Base-by-base conservation (phyloP, 2,113 vertebrate species). In the Raja brachyura region DNA sequence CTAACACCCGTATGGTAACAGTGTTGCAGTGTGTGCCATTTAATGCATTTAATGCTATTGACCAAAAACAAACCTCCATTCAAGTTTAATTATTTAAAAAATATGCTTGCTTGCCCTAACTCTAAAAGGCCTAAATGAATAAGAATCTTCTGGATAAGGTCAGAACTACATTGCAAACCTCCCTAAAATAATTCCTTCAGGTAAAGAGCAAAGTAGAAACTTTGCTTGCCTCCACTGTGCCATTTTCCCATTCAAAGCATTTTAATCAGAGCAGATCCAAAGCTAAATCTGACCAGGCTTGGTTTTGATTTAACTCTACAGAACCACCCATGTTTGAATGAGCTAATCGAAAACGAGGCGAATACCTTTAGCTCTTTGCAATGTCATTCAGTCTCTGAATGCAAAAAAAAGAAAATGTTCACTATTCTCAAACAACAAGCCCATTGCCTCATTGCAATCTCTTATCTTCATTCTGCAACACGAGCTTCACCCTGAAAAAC, bases 311-410 rank as follows among this genome's bases (percentile, higher is more conserved):
- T 86, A 86, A 61, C 6, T 61, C 28, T 59, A 61, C 28, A 14
- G 81, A 86, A 61, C 81, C 56, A 86, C 81, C 56, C 81, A 85
- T n/a, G 59, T 63, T 86, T 86, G 28, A 85, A 86, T 61, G 5
- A 86, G 13, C 83, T 86, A 11, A 13, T n/a, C 4, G 18, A 88
- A 63, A 88, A 81, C 31, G 10, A 31, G 7, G 31, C 61, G 31
- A 88, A 88, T n/a, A 61, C 25, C 61, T 61, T 85, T 31, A 31
- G 83, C 28, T 88, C n/a, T 88, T 88, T 18, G 10, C 83, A 88
- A 88, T 63, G 83, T 61, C 28, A 88, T 18, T 63, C 83, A 88
- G 20, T 61, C 81, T 86, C 13, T 63, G 28, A 88, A 66, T 63
- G n/a, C 28, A 88, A 33, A 14, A 33, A 14, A 48, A 63, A 88